Conservation (phyloP, 2,888 invertebrate species). For the Agonopterix heracliana region DNA sequence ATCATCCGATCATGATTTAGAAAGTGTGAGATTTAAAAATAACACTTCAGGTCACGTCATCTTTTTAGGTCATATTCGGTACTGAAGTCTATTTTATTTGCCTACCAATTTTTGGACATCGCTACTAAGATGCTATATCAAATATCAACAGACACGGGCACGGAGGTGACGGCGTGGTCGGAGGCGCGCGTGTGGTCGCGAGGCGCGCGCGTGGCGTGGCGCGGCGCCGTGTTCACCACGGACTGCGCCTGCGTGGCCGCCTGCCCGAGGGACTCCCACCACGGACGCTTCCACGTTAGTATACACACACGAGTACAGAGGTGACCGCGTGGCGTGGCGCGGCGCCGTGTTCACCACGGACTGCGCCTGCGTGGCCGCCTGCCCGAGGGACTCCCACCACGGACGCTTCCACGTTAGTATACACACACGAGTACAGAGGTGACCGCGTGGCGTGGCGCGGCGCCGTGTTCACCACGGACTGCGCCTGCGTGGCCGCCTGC, state of each 20-base stretch:
- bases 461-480: conserved; percentile 84
- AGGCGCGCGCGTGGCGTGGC: conserved; percentile 78
- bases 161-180: conserved; percentile 59
- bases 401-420: conserved; percentile 89
- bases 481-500: conserved; percentile 89
- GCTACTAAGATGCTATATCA: too few relatives aligned
- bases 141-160: conserved; percentile 1
- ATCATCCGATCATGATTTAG: too few relatives aligned
- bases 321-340: conserved; percentile 79
- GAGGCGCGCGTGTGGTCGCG: conserved; percentile 81
- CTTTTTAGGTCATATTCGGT: too few relatives aligned
- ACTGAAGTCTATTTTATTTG: too few relatives aligned
- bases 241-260: conserved; percentile 89
- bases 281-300: conserved; percentile 92
- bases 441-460: conserved; percentile 81
- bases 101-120: too few relatives aligned
- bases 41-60: too few relatives aligned
- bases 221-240: conserved; percentile 84
- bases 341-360: conserved; percentile 85
- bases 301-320: too few relatives aligned
- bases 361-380: conserved; percentile 89
- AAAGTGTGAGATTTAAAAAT: too few relatives aligned
- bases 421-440: too few relatives aligned
- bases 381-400: conserved; percentile 89
- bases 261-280: conserved; percentile 88